Evolutionary conservation across 30 jellyfish, hydroid and myxozoan genomes (phyloP).

Genomic region (Aurelia aurita): DNA sequence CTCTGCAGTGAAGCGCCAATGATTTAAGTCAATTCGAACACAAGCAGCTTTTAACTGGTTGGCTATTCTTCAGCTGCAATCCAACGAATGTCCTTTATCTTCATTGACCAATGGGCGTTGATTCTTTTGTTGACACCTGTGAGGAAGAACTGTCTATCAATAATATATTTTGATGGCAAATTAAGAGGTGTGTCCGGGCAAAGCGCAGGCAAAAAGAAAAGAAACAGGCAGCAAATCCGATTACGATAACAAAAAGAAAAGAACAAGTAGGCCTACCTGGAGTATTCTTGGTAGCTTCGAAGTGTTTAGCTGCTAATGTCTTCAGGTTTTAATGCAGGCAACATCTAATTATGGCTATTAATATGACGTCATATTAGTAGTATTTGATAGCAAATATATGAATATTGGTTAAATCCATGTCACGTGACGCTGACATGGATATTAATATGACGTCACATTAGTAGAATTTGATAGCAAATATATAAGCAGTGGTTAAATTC

Average conservation of each 20-base stretch:
- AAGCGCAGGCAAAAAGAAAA: not conserved
- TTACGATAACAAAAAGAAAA: too few species aligned
- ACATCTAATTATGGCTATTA: too few species aligned
- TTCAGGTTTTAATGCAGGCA: too few species aligned
- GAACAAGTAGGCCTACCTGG: constrained; percentile 1
- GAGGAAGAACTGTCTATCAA: constrained; percentile 45
- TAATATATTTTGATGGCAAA: constrained; percentile 47
- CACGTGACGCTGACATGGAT: too few species aligned
- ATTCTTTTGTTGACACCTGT: constrained; percentile 71
- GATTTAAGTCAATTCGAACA: constrained; percentile 42
- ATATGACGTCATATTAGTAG: too few species aligned
- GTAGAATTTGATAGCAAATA: too few species aligned
- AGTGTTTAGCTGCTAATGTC: too few species aligned
- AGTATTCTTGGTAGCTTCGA: too few species aligned
- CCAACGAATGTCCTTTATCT: constrained; percentile 14
- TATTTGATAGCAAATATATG: too few species aligned
- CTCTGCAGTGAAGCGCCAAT: constrained; percentile 41
- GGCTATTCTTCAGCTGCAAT: constrained; percentile 45
- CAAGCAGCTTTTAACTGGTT: constrained; percentile 66
- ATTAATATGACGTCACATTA: too few species aligned
- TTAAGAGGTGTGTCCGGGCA: constrained; percentile 23
- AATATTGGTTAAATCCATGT: too few species aligned
- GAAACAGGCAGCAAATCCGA: constrained; percentile 2
- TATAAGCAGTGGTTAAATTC: too few species aligned
- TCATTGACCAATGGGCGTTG: constrained; percentile 51